Percentiles rank a stretch among this genome's conserved stretches.
Conservation (phyloP, 1,140 invertebrate species). For the Muscidifurax raptorellus region DNA sequence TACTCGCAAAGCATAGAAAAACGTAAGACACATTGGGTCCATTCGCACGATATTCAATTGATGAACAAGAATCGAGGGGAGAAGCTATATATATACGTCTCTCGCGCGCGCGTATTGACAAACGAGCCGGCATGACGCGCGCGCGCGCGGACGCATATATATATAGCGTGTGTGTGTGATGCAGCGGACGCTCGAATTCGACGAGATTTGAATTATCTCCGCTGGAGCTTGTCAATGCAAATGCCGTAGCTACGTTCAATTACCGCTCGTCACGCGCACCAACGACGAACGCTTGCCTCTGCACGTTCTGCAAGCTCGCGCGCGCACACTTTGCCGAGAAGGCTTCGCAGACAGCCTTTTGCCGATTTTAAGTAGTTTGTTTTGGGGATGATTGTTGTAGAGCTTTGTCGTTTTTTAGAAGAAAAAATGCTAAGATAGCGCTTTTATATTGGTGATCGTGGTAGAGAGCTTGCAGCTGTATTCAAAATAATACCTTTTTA, state of each 20-base stretch:
- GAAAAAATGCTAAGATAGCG: too few species aligned
- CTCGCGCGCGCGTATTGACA: constrained; percentile 69
- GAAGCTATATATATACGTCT: background rate
- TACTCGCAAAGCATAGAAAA: too few species aligned
- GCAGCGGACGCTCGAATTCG: constrained; percentile 67
- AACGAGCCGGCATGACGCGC: constrained; percentile 65
- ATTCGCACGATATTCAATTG: background rate
- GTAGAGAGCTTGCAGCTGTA: too few species aligned
- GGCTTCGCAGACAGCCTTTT: too few species aligned
- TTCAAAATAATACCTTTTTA: too few species aligned
- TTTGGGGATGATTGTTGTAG: too few species aligned
- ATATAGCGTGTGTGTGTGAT: background rate
- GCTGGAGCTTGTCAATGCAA: constrained; percentile 75
- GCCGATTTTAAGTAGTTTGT: too few species aligned
- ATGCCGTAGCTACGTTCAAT: constrained; percentile 75
- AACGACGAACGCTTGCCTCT: background rate
- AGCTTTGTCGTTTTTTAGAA: too few species aligned
- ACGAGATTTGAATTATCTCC: constrained; percentile 76
- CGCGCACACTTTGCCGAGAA: too few species aligned
- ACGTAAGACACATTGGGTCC: too few species aligned
- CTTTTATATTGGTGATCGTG: too few species aligned
- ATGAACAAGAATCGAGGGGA: background rate
- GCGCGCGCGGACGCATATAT: background rate
- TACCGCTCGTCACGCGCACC: constrained; percentile 73
- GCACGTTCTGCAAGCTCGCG: background rate